Base-by-base conservation (phyloP, 2,888 invertebrate species). In the Dioctria rufipes region DNA sequence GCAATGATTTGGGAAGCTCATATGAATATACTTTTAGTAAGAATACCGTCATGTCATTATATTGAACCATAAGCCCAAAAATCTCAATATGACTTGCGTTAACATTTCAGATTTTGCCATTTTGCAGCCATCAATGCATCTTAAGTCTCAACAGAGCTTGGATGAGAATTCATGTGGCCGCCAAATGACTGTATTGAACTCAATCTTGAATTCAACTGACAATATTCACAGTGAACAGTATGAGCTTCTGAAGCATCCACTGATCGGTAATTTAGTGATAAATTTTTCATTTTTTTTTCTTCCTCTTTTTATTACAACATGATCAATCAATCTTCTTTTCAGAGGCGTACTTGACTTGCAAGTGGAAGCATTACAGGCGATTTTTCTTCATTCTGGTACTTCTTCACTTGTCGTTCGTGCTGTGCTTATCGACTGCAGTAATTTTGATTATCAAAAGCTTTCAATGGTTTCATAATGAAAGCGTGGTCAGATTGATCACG, bases 301-400 rank as follows among this genome's bases (percentile, higher is more conserved):
- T 25, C 2, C 25, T 71, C 39, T 37, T 71, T 51, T 78, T 42
- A 49, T 51, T 8, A 65, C 37, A 51, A n/a, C 40, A 60, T 51
- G 49, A 63, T 63, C 66, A 79, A 81, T 86, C 2, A 84, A 84
- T 78, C 63, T 25, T 40, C 77, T 81, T 81, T 82, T 5, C 77
- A 86, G 90, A 90, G 84, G 86, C 89, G 8, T 91, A 90, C 83
- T 87, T 91, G 49, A 87, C 87, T 43, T 85, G 91, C 42, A 91
- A 91, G 85, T 91, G 91, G 91, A 84, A 87, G n/a, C 89, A 87
- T 83, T 88, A 91, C 37, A 86, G 90, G 63, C 86, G 87, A 65
- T 90, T 91, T 82, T 91, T 91, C 84, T 89, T 89, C 79, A 83
- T 89, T 39, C 86, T 90, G 69, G 87, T 90, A 6, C 82, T 85